Evolutionary conservation across 1,140 invertebrate species (phyloP), one percentile per base, ranked within the genome.

Genomic region (Xylocopa sonorina): DNA sequence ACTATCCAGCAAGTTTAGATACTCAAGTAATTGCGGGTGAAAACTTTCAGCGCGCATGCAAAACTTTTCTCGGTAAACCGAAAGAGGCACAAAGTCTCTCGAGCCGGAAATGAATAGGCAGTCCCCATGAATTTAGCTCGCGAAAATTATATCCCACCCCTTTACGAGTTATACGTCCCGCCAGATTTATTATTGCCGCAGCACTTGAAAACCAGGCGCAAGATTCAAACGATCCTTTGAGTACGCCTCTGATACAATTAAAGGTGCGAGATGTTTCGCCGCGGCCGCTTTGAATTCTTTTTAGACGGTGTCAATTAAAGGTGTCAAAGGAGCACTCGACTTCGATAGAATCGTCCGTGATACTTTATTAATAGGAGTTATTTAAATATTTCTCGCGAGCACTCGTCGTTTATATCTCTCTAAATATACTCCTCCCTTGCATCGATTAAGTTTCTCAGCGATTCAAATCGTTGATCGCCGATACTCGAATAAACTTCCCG

Each of bases 51-150:
- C 48, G 76, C 58, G 81, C 74, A 79, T 87, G 81, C 67, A 46
- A 88, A 88, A 88, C 48, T 87, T 85, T 85, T 63, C 73, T 83
- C 58, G 76, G 64, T 78, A 85, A 80, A 85, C 66, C 66, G 78
- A 78, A 81, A 75, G 50, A 77, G 60, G 81, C 46, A 84, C 55
- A 77, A 79, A 82, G 77, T 71, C 64, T 75, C 67, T 62, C 55
- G 68, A 78, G 55, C 71, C 72, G 77, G 80, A 80, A 86, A 88
- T 81, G 82, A 87, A 80, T 84, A 84, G 79, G 55, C 66, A 80
- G 69, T 76, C 86, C 66, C 43, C 72, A 60, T 77, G 60, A 87
- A 87, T 74, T 87, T 84, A 57, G 51, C 38, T 29, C 41, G 43
- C 58, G 77, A 71, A 80, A 83, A 73, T 64, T 80, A 51, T 71